phyloP scores from a whole-genome alignment of 2,113 vertebrate species.

The Sinocyclocheilus maitianheensis region DNA sequence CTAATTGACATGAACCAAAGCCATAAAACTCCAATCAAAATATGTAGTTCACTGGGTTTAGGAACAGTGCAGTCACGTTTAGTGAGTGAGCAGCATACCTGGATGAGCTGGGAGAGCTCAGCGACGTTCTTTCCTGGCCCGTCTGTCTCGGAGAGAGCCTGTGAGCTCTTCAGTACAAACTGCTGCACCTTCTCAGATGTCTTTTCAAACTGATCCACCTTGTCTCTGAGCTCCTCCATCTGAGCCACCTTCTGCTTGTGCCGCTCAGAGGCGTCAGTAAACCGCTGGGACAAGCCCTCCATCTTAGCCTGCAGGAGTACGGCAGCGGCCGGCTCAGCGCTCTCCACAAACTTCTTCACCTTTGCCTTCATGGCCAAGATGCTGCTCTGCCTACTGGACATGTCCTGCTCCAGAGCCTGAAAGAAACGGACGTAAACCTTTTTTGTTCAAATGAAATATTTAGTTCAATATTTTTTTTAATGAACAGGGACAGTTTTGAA shows the following conservation, averaged over 20 bases:
- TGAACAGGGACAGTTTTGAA: no score
- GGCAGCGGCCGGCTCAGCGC: slow-evolving; percentile 85
- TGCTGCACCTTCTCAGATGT: slow-evolving; percentile 85
- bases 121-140: slow-evolving; percentile 86
- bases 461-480: no score
- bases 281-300: slow-evolving; percentile 84
- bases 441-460: no score
- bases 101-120: slow-evolving; percentile 85
- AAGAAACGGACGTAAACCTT: slow-evolving; percentile 6
- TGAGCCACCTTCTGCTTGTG: slow-evolving; percentile 85
- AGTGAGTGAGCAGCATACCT: slow-evolving; percentile 71
- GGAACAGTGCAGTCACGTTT: background rate
- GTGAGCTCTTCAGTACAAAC: slow-evolving; percentile 85
- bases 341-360: slow-evolving; percentile 90
- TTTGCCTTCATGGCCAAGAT: slow-evolving; percentile 91
- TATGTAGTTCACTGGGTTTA: background rate
- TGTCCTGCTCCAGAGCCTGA: slow-evolving; percentile 92
- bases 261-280: slow-evolving; percentile 81
- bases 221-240: slow-evolving; percentile 85
- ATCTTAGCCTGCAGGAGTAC: slow-evolving; percentile 85
- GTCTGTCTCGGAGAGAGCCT: slow-evolving; percentile 82
- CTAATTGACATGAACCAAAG: background rate
- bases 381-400: slow-evolving; percentile 90
- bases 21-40: background rate
- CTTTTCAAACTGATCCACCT: slow-evolving; percentile 90